Evolutionary conservation across 2,888 invertebrate species (phyloP).

Genomic region (Sturmia bella): DNA sequence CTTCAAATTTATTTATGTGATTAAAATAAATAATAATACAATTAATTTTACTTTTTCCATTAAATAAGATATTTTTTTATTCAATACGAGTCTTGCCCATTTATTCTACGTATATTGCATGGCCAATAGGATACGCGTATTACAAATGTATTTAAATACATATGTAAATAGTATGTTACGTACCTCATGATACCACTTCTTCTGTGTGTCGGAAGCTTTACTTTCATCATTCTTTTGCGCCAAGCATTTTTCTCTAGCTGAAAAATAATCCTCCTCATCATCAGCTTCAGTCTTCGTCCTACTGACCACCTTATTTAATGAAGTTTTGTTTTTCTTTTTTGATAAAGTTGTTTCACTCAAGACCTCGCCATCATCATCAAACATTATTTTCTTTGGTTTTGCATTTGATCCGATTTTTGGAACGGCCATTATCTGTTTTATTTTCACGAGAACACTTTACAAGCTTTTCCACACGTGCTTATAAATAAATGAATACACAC

Average conservation of each 20-base stretch:
- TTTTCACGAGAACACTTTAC: background rate
- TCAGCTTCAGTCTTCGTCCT: conserved; percentile 66
- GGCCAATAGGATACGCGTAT: no score
- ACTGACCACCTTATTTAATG: conserved; percentile 21
- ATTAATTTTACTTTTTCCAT: no score
- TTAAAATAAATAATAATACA: no score
- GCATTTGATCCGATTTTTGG: conserved; percentile 52
- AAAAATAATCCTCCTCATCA: conserved; percentile 72
- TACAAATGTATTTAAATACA: no score
- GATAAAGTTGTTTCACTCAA: conserved; percentile 53
- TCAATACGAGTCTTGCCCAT: no score
- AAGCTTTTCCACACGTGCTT: background rate
- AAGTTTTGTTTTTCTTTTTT: conserved; percentile 57
- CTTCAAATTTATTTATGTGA: no score
- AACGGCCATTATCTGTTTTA: conserved; percentile 25
- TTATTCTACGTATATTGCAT: no score
- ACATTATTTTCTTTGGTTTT: conserved; percentile 76
- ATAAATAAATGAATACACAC: background rate
- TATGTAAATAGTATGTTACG: conserved; percentile 67
- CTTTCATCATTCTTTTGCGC: background rate
- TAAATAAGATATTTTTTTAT: no score
- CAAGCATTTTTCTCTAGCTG: conserved; percentile 68
- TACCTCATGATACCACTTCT: conserved; percentile 81
- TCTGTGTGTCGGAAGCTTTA: conserved; percentile 73
- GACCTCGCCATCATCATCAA: conserved; percentile 76